Percentiles rank a stretch among this genome's conserved stretches.
phyloP scores from a whole-genome alignment of 2,797 vertebrate species.

The Sebastolobus alascanus region DNA sequence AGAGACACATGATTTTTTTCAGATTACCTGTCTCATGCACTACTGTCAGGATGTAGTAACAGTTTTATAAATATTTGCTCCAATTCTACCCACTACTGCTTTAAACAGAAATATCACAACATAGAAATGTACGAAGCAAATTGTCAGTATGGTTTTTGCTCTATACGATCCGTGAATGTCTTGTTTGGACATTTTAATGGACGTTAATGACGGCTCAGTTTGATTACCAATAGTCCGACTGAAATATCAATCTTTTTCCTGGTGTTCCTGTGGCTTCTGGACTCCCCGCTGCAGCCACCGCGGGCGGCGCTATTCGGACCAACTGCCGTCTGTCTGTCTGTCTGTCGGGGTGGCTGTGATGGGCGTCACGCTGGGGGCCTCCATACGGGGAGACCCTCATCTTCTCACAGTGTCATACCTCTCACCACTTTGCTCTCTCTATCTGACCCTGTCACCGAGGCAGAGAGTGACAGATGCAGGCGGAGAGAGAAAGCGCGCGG shows the following conservation, averaged over 20 bases:
- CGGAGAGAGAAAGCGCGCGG: conserved; percentile 27
- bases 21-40: too few species aligned
- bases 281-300: conserved; percentile 51
- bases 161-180: conserved; percentile 19
- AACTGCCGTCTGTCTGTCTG: conserved; percentile 72
- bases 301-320: conserved; percentile 65
- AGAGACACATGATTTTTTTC: too few species aligned
- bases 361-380: conserved; percentile 74
- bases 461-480: conserved; percentile 67
- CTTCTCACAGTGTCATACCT: conserved; percentile 79
- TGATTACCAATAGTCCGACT: conserved; percentile 51
- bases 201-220: conserved; percentile 32
- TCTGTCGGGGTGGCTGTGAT: conserved; percentile 62
- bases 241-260: conserved; percentile 49
- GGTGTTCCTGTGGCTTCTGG: conserved; percentile 37
- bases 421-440: conserved; percentile 79
- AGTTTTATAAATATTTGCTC: neutral
- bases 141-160: neutral
- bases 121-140: conserved; percentile 8
- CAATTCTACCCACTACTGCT: too few species aligned
- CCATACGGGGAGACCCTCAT: conserved; percentile 77
- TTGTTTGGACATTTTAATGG: conserved; percentile 38
- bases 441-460: conserved; percentile 80
- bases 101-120: neutral
- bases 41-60: too few species aligned